Base-by-base conservation (phyloP, 2,888 invertebrate genomes). In the Leptinotarsa juncta region DNA sequence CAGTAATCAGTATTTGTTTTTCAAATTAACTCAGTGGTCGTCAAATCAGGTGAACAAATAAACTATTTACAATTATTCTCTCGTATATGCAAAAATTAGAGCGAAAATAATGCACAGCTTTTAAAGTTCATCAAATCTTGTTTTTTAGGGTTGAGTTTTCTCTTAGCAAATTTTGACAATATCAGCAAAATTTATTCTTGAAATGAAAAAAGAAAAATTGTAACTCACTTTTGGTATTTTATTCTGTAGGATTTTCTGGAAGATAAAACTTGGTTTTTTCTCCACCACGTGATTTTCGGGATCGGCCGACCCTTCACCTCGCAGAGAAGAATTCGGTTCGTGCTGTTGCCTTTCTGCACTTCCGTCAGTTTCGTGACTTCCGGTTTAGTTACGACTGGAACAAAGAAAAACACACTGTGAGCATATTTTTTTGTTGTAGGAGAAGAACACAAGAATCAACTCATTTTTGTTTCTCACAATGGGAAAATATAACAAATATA, bases 201-300 rank as follows among this genome's bases (percentile, higher is more conserved):
- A 5, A 42, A 20, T 14, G 23, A 3, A 23, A 57, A 57, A 23
- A 15, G 20, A 69, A 77, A 67, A 5, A 66, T 1, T 32, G 32
- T 32, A 32, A 32, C 88, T 87, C 85, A 92, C 92, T 91, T 92
- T 88, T 89, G 92, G 74, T 83, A 80, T 85, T 90, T 91, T 89
- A 92, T 91, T 88, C 90, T 90, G 85, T 90, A 89, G 84, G 90
- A 88, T 81, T 89, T 88, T 78, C 90, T 89, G 75, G 90, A 91
- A 84, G 91, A 91, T 82, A 93, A 90, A 73, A 90, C 90, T 81
- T 91, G 91, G 82, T 92, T 93, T 89, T 94, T 92, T 88, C 93
- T 93, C 89, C 92, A 93, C 96, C 96, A 97, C 82, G 93, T 91
- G 82, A 96, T 93, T 81, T 93, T 91, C 48, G 96, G 96, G 78